phyloP scores from a whole-genome alignment of 2,113 vertebrate species.

The mouse (Mus musculus) region DNA sequence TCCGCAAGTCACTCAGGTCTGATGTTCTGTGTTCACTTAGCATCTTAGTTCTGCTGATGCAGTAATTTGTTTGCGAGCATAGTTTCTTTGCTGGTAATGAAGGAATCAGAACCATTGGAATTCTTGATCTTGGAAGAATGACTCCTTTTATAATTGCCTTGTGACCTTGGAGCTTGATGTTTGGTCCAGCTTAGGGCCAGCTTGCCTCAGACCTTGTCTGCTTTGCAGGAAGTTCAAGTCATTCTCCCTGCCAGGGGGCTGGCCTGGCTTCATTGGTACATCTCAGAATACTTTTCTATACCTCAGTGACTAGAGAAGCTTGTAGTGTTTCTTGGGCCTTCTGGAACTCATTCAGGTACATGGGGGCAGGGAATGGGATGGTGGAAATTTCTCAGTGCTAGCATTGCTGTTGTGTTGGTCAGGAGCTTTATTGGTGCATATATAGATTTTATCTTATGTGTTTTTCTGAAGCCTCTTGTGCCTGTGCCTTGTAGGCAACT shows the following conservation, averaged over 20 bases:
- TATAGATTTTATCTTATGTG: not conserved
- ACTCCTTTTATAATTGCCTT: slow-evolving; percentile 65
- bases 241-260: not conserved
- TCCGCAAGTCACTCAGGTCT: not conserved
- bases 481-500: not conserved
- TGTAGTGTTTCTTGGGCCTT: not conserved
- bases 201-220: slow-evolving; percentile 9
- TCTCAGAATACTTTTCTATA: not conserved
- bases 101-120: slow-evolving; percentile 62
- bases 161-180: slow-evolving; percentile 41
- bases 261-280: not conserved
- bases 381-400: not conserved
- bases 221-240: not conserved
- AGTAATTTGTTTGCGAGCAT: slow-evolving; percentile 29
- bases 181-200: not conserved
- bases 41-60: slow-evolving; percentile 61
- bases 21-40: not conserved
- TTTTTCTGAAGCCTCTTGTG: not conserved
- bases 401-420: not conserved
- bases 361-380: not conserved
- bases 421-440: not conserved
- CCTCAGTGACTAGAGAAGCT: not conserved
- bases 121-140: slow-evolving; percentile 15
- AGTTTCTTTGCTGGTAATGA: slow-evolving; percentile 64
- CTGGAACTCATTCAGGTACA: not conserved